Conservation (phyloP, 2,888 invertebrate species). For the Drosophila picticornis region DNA sequence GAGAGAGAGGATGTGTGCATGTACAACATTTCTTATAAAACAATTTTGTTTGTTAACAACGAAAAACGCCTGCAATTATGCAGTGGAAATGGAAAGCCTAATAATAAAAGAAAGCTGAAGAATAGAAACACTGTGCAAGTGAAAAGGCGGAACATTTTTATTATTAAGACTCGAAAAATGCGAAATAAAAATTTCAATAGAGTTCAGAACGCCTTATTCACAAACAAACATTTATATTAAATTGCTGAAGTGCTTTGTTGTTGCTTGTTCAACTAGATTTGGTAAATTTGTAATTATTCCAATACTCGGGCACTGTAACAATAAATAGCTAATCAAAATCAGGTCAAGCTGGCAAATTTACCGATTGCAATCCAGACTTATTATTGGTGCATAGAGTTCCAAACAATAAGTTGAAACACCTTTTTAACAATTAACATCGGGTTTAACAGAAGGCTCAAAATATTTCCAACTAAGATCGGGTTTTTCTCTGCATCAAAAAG, state of each 20-base stretch:
- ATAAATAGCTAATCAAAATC: not conserved
- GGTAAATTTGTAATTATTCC: not conserved
- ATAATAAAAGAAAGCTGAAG: not conserved
- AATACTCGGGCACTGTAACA: not conserved
- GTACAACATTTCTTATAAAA: not conserved
- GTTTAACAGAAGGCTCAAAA: not conserved
- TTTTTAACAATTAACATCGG: not conserved
- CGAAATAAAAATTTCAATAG: constrained; percentile 43
- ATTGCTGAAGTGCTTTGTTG: not conserved
- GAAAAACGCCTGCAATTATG: constrained; percentile 8
- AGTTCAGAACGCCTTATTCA: not conserved
- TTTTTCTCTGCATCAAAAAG: not conserved
- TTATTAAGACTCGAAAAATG: constrained; percentile 8
- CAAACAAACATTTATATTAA: not conserved
- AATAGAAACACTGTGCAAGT: too few species aligned
- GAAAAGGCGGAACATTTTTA: not conserved
- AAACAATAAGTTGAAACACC: not conserved
- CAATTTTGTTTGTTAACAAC: not conserved
- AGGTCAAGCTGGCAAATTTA: not conserved
- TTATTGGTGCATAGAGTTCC: not conserved
- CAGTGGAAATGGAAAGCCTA: constrained; percentile 8
- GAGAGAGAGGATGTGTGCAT: not conserved
- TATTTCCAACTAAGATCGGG: not conserved
- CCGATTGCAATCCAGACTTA: not conserved
- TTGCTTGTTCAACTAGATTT: too few species aligned